phyloP scores from a whole-genome alignment of 2,113 vertebrate genomes.

The Riparia riparia region DNA sequence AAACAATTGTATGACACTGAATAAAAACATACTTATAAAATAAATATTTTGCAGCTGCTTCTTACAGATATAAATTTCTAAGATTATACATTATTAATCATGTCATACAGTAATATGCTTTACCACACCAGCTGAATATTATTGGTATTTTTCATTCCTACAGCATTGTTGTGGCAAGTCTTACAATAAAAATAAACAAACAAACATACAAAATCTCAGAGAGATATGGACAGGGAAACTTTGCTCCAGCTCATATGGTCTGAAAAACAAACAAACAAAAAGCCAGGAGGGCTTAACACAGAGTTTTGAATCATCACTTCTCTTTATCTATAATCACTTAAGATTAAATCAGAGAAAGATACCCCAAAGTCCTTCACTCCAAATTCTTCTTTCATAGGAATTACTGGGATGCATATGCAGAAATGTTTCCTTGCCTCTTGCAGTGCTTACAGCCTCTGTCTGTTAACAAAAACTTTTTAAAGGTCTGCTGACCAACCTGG shows the following conservation, averaged over 20 bases:
- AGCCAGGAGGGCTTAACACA: neutral
- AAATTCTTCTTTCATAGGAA: neutral
- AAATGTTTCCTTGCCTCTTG: neutral
- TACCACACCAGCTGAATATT: neutral
- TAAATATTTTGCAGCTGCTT: conserved; percentile 14
- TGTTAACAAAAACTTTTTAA: neutral
- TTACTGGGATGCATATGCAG: neutral
- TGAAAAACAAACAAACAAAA: neutral
- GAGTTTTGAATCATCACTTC: neutral
- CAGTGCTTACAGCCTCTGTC: neutral
- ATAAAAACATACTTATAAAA: neutral
- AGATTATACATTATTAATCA: neutral
- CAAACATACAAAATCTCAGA: neutral
- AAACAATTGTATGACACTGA: neutral
- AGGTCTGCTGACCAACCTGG: neutral
- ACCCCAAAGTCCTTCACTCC: neutral
- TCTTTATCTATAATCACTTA: neutral
- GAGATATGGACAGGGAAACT: neutral
- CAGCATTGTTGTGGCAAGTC: neutral
- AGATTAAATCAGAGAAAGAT: neutral
- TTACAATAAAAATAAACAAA: neutral
- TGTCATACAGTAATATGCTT: neutral
- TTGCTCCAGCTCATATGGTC: neutral
- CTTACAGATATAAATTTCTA: neutral
- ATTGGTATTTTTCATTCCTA: neutral